Conservation (phyloP, 2,113 vertebrate species). For the Mustela lutreola region DNA sequence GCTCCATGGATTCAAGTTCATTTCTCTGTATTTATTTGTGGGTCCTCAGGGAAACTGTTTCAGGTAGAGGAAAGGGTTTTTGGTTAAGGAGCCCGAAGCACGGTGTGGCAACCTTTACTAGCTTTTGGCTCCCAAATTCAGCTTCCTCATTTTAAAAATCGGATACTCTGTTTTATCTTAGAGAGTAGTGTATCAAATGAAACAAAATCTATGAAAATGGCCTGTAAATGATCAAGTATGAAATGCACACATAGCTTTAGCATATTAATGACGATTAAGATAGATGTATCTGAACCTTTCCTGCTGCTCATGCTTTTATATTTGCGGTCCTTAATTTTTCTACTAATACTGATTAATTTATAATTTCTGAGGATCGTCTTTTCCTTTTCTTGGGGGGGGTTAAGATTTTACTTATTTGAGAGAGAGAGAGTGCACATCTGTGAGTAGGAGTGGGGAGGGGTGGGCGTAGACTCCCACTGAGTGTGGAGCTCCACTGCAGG, state of each 20-base stretch:
- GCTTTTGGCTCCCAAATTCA: background rate
- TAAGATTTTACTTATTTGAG: background rate
- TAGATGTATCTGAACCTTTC: background rate
- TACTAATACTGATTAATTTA: background rate
- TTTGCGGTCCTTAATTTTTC: background rate
- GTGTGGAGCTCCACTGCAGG: background rate
- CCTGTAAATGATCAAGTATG: background rate
- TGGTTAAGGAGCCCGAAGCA: background rate
- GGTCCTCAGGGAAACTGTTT: background rate
- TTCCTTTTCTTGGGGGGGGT: background rate
- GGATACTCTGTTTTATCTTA: background rate
- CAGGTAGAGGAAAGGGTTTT: background rate
- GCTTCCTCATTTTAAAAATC: background rate
- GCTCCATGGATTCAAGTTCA: background rate
- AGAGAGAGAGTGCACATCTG: background rate
- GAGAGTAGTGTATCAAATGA: background rate
- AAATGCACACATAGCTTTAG: background rate
- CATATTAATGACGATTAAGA: too few species aligned
- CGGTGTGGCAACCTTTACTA: background rate
- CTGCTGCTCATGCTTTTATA: background rate
- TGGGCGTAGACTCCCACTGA: background rate
- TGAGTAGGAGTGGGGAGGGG: background rate
- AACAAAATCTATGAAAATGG: background rate
- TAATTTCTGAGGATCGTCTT: background rate
- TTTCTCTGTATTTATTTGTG: background rate